Evolutionary conservation across 2,113 vertebrate genomes (phyloP).

Genomic region (Chitala chitala): DNA sequence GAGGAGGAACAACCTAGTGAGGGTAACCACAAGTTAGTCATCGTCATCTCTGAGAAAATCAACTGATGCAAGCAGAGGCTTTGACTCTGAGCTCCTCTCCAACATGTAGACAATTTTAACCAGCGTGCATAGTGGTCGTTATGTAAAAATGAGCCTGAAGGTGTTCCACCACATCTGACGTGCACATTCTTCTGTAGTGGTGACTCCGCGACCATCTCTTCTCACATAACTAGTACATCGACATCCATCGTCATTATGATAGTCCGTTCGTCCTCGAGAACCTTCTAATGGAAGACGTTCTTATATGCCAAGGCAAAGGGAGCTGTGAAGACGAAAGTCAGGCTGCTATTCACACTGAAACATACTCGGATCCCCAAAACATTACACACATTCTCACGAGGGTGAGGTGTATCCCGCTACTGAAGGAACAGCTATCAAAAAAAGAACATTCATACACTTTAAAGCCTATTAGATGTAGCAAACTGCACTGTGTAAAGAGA

Average conservation of each 20-base stretch:
- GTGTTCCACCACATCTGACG: too few relatives aligned
- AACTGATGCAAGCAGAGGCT: background rate
- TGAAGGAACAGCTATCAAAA: background rate
- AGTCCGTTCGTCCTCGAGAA: too few relatives aligned
- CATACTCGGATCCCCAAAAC: background rate
- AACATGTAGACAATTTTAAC: background rate
- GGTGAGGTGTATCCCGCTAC: background rate
- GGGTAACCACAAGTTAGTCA: background rate
- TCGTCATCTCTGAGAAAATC: conserved; percentile 15
- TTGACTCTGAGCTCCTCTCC: background rate
- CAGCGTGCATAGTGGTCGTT: background rate
- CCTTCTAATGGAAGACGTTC: too few relatives aligned
- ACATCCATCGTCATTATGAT: too few relatives aligned
- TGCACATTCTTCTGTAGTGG: too few relatives aligned
- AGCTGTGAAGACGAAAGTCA: too few relatives aligned
- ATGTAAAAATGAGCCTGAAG: background rate
- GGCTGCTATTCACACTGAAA: background rate
- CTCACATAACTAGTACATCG: too few relatives aligned
- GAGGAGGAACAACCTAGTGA: too few relatives aligned
- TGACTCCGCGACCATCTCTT: background rate
- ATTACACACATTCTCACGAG: background rate
- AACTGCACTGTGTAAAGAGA: too few relatives aligned
- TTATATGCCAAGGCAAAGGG: background rate
- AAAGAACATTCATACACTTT: background rate
- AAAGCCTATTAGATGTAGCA: conserved; percentile 1